phyloP scores from a whole-genome alignment of 2,888 invertebrate genomes.

The Leptopilina syphax region DNA sequence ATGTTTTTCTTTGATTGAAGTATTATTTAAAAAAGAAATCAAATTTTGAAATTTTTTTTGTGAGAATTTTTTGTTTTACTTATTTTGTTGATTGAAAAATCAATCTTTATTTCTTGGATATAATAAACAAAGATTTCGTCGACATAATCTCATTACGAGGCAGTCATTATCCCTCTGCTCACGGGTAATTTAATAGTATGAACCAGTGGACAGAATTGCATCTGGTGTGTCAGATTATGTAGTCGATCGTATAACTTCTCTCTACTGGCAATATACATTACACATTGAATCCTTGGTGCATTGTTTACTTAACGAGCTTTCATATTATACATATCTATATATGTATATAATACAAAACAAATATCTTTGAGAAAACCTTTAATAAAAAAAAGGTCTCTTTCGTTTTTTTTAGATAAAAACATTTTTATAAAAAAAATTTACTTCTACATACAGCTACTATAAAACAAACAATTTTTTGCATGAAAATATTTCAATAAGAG shows the following conservation, averaged over 20 bases:
- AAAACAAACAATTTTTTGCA: too few species aligned
- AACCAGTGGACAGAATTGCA: conserved; percentile 68
- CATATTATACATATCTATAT: not conserved
- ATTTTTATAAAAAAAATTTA: too few species aligned
- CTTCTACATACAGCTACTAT: too few species aligned
- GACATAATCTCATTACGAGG: conserved; percentile 63
- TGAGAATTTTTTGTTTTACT: too few species aligned
- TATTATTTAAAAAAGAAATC: too few species aligned
- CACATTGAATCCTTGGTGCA: conserved; percentile 43
- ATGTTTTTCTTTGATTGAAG: not conserved
- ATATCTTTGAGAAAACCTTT: too few species aligned
- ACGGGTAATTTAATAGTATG: conserved; percentile 68
- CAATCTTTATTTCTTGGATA: conserved; percentile 18
- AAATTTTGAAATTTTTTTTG: too few species aligned
- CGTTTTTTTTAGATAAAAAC: too few species aligned
- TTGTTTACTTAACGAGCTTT: conserved; percentile 26
- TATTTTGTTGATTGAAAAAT: too few species aligned
- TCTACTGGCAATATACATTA: conserved; percentile 13
- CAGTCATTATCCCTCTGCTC: conserved; percentile 65
- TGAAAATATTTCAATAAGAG: too few species aligned
- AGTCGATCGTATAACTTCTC: conserved; percentile 25
- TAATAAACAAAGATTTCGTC: conserved; percentile 59
- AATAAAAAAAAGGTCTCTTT: too few species aligned
- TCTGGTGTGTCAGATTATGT: conserved; percentile 57
- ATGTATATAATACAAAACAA: too few species aligned